Percentiles rank a stretch among this genome's conserved stretches.
Evolutionary conservation across 2,113 vertebrate species (phyloP).

Genomic region (Varanus komodoensis): DNA sequence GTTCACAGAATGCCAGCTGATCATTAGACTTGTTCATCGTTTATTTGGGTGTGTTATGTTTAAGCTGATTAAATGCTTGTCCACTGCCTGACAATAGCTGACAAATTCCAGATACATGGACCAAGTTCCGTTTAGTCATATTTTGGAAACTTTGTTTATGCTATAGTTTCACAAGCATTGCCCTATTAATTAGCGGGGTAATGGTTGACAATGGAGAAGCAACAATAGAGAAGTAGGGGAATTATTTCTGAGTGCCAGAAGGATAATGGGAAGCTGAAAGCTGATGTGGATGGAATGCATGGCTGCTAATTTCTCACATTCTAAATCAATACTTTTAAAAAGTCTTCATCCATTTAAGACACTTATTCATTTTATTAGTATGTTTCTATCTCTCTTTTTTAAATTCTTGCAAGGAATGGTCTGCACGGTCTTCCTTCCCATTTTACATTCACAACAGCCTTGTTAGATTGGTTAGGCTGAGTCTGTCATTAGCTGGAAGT

Average conservation of each 20-base stretch:
- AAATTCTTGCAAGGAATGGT: too few species aligned
- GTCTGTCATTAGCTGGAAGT: too few species aligned
- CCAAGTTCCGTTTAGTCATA: slow-evolving; percentile 38
- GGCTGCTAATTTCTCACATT: slow-evolving; percentile 53
- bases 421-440: too few species aligned
- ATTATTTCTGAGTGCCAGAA: slow-evolving; percentile 43
- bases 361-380: not conserved
- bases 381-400: too few species aligned
- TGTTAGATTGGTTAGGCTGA: too few species aligned
- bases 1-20: not conserved
- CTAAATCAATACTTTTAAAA: slow-evolving; percentile 6
- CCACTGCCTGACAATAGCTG: slow-evolving; percentile 39
- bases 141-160: slow-evolving; percentile 36
- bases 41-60: slow-evolving; percentile 37
- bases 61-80: slow-evolving; percentile 52
- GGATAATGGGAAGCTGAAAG: slow-evolving; percentile 41
- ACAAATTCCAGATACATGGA: slow-evolving; percentile 36
- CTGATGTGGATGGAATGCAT: slow-evolving; percentile 33
- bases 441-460: too few species aligned
- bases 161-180: slow-evolving; percentile 33
- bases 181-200: slow-evolving; percentile 47
- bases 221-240: slow-evolving; percentile 42
- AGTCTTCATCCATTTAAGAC: slow-evolving; percentile 50
- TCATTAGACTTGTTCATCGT: slow-evolving; percentile 24
- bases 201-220: slow-evolving; percentile 25